A percentile compares a stretch with the other conserved stretches of the same genome.
phyloP scores from a whole-genome alignment of 2,888 invertebrate genomes.

The Eilema depressum region DNA sequence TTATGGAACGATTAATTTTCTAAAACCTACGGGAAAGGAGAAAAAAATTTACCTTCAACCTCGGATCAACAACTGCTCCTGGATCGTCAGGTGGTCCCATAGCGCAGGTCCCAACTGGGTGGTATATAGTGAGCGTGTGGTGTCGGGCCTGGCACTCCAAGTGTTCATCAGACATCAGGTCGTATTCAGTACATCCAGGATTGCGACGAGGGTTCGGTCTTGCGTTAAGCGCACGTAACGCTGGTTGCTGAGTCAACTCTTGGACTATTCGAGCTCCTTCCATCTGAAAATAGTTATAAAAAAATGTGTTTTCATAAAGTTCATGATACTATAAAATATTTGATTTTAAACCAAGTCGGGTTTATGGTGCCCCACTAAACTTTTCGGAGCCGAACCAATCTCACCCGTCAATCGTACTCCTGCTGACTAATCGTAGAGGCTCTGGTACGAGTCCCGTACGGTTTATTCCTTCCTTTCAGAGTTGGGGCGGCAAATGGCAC shows the following conservation, averaged over 20 bases:
- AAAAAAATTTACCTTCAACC: conserved; percentile 80
- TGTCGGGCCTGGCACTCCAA: conserved; percentile 92
- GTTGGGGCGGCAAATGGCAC: no score
- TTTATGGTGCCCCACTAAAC: no score
- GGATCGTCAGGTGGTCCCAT: conserved; percentile 89
- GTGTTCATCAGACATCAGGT: conserved; percentile 91
- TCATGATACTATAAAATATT: no score
- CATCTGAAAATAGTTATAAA: conserved; percentile 82
- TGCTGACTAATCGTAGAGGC: no score
- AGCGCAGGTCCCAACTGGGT: conserved; percentile 93
- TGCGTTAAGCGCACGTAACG: conserved; percentile 88
- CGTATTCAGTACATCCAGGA: conserved; percentile 88
- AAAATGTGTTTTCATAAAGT: background rate
- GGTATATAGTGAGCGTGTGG: conserved; percentile 93
- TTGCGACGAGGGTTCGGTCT: conserved; percentile 89
- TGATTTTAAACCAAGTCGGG: background rate
- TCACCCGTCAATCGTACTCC: no score
- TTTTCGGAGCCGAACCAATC: no score
- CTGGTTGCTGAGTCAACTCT: conserved; percentile 86
- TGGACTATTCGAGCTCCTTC: conserved; percentile 92
- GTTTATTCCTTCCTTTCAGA: no score
- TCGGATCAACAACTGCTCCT: conserved; percentile 90
- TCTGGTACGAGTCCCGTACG: no score
- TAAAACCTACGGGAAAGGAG: background rate
- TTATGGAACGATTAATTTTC: no score